These are phyloP conservation scores for Pempheris klunzingeri DNA, from an alignment of 2,797 vertebrate species.

Conservation along the genomic window DNA sequence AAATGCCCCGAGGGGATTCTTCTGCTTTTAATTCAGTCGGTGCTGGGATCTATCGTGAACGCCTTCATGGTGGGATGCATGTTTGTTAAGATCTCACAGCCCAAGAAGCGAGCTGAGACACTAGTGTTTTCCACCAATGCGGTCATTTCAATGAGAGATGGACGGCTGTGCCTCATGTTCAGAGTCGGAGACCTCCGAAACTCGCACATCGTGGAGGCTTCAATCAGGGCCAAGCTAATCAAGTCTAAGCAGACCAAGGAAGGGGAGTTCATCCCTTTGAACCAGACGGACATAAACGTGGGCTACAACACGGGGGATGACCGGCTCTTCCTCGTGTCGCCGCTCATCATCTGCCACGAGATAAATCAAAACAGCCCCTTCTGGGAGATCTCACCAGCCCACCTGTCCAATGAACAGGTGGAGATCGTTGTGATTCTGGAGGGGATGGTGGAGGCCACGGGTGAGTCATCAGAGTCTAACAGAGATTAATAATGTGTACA, in stretches of 20 bases:
- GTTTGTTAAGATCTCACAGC: conserved; percentile 99
- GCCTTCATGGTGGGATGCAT: conserved; percentile 99
- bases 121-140: conserved; percentile 98
- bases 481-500: not conserved
- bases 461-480: no score
- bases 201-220: conserved; percentile 99
- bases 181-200: conserved; percentile 98
- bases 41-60: conserved; percentile 98
- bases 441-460: conserved; percentile 99
- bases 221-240: conserved; percentile 98
- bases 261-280: conserved; percentile 98
- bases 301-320: conserved; percentile 98
- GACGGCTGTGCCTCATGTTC: conserved; percentile 98
- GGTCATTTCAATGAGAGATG: conserved; percentile 97
- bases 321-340: conserved; percentile 97
- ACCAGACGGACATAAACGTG: conserved; percentile 99
- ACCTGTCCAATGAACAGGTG: conserved; percentile 93
- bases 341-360: conserved; percentile 99
- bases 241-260: conserved; percentile 99
- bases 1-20: conserved; percentile 98
- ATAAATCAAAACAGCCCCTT: conserved; percentile 98
- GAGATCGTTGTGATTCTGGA: conserved; percentile 99
- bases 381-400: conserved; percentile 96
- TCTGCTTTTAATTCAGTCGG: conserved; percentile 96
- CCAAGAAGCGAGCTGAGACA: conserved; percentile 99